Base-by-base conservation (phyloP, 2,888 invertebrate species). In the Leptogaster cylindrica region DNA sequence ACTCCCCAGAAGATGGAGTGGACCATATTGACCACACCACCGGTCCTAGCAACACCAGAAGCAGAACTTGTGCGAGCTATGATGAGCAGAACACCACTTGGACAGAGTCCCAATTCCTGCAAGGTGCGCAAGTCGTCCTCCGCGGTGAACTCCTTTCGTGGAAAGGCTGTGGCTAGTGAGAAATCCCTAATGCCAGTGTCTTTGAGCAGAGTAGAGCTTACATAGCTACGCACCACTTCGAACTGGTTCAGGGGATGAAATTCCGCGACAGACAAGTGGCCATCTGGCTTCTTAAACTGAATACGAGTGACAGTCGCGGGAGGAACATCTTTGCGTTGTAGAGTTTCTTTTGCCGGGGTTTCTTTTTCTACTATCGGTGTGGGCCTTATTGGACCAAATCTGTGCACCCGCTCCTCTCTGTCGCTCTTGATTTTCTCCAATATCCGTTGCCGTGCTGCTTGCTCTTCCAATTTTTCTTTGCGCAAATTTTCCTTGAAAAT, bases 41-140 rank as follows among this genome's bases (percentile, higher is more conserved):
- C 70, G 14, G 70, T 66, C 8, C 64, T 46, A 8, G 67, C 67
- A 39, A 70, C 69, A 33, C 67, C 67, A 14, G 68, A 55, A 3
- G 65, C 27, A n/a, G 55, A 7, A 7, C 55, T 25, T 6, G 10
- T 36, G 10, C 63, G 63, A 28, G 51, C 27, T 7, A 74, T 75
- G 51, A 75, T 70, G 67, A 81, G 74, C 14, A 80, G 73, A 16
- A 93, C 93, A 61, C 93, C 92, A 33, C 92, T 89, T 23, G 94
- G 93, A 41, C 90, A 91, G 74, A 94, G 82, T 76, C 91, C 92
- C 86, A 97, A 84, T 72, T 87, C 84, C 72, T 90, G 89, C 71
- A 97, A 82, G 0, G 97, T 93, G 76, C 89, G 89, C 68, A 92
- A 90, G 81, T 93, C 95, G 77, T 97, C 95, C 1, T 93, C 93